phyloP scores from a whole-genome alignment of 2,888 invertebrate genomes.

The Drosophila imparisetae region DNA sequence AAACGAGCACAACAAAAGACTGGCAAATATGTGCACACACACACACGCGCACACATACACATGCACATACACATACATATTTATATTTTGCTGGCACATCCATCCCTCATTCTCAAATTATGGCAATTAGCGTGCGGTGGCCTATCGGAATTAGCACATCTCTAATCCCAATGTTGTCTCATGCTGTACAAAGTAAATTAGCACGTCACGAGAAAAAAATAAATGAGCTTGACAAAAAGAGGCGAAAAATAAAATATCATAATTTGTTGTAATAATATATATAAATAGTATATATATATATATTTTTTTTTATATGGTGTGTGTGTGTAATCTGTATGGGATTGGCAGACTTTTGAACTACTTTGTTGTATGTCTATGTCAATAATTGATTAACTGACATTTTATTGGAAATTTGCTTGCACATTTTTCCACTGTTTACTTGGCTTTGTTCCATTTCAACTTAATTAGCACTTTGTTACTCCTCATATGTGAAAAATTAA shows the following conservation, averaged over 20 bases:
- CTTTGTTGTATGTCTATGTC: neutral
- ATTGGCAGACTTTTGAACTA: neutral
- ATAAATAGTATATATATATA: neutral
- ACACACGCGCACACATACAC: conserved; percentile 21
- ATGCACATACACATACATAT: conserved; percentile 20
- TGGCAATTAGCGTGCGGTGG: conserved; percentile 58
- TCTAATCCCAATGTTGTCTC: conserved; percentile 42
- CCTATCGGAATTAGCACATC: conserved; percentile 71
- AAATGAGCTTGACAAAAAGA: neutral
- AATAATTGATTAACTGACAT: conserved; percentile 4
- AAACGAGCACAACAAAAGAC: conserved; percentile 35
- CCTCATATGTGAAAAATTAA: conserved; percentile 41
- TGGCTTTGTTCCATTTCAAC: conserved; percentile 28
- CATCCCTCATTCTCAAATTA: conserved; percentile 23
- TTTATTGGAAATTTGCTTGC: neutral
- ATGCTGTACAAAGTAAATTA: conserved; percentile 65
- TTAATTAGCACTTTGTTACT: conserved; percentile 58
- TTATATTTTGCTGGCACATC: neutral
- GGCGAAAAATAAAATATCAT: neutral
- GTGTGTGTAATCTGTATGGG: neutral
- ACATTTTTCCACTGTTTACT: conserved; percentile 40
- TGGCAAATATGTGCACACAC: conserved; percentile 8
- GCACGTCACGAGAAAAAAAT: conserved; percentile 25
- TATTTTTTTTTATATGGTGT: neutral
- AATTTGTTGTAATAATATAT: neutral